Percentiles rank a stretch among this genome's conserved stretches.
These are phyloP conservation scores for Mesaphorura yosii DNA, from an alignment of 1,140 invertebrate species.

Conservation along the genomic window DNA sequence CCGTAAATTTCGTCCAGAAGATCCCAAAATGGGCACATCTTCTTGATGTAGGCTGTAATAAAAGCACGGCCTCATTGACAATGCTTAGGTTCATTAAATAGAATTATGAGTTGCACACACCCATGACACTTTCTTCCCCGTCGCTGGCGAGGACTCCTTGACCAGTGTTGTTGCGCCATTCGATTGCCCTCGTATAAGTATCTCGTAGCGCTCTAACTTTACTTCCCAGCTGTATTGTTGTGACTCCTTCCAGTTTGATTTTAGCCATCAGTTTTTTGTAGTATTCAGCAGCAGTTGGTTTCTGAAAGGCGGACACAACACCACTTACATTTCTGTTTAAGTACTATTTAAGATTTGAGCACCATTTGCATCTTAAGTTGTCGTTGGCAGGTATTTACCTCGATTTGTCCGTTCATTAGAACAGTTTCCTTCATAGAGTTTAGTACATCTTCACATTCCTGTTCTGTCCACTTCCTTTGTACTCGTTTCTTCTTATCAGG, in stretches of 20 bases:
- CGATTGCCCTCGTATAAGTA: neutral
- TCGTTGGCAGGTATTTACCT: too few relatives aligned
- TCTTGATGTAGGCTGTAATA: neutral
- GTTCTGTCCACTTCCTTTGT: neutral
- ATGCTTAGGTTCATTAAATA: neutral
- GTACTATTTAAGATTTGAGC: neutral
- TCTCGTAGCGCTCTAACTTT: neutral
- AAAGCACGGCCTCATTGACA: neutral
- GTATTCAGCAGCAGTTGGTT: neutral
- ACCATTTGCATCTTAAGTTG: neutral
- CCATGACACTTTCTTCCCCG: slow-evolving; percentile 32
- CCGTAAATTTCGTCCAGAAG: slow-evolving; percentile 11
- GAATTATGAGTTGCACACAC: neutral
- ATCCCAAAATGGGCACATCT: slow-evolving; percentile 13
- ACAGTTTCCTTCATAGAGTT: neutral
- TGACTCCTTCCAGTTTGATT: neutral
- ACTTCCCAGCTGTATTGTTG: neutral
- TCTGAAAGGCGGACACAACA: neutral
- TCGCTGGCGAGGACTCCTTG: neutral
- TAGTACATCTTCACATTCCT: neutral
- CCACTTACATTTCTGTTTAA: neutral
- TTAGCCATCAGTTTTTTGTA: neutral
- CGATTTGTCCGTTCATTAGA: neutral
- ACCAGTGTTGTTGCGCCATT: neutral
- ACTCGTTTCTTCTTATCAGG: too few relatives aligned